Percentiles rank a stretch among this genome's conserved stretches.
These are phyloP conservation scores for Ophioderma brevispina DNA, from an alignment of 35 echinoderm and acorn worm species.

Conservation along the genomic window DNA sequence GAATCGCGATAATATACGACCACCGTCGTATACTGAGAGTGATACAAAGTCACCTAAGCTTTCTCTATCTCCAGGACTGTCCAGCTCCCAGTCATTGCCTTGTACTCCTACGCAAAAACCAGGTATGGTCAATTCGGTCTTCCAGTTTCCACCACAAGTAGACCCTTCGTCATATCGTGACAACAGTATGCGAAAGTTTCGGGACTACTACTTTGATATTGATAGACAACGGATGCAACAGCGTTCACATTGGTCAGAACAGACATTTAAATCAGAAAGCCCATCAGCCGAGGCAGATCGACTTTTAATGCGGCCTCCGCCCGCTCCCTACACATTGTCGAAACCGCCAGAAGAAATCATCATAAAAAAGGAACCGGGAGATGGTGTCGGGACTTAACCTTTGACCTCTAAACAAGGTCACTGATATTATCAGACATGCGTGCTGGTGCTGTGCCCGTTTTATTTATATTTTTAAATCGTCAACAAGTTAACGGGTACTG, in stretches of 20 bases:
- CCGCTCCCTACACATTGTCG: not conserved
- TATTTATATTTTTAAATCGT: no score
- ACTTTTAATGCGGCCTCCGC: not conserved
- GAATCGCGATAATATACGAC: slow-evolving; percentile 76
- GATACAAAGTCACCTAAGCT: slow-evolving; percentile 97
- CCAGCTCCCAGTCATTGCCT: slow-evolving; percentile 80
- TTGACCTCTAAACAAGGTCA: slow-evolving; percentile 3
- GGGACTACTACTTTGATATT: slow-evolving; percentile 86
- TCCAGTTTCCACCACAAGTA: slow-evolving; percentile 81
- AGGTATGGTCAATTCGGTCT: slow-evolving; percentile 61
- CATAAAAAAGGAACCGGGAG: not conserved
- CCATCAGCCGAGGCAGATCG: not conserved
- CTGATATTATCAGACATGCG: no score
- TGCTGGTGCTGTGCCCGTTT: no score
- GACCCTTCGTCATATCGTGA: slow-evolving; percentile 50
- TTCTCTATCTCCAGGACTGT: slow-evolving; percentile 45
- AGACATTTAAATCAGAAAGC: not conserved
- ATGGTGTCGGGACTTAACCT: not conserved
- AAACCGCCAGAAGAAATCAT: not conserved
- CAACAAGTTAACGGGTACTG: no score
- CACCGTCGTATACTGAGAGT: slow-evolving; percentile 76
- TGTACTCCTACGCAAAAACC: slow-evolving; percentile 89
- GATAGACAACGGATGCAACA: not conserved
- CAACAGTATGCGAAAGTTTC: slow-evolving; percentile 64
- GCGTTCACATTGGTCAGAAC: not conserved